A percentile compares a stretch with the other conserved stretches of the same genome.
phyloP scores from a whole-genome alignment of 2,113 vertebrate genomes.

The Psettodes erumei region DNA sequence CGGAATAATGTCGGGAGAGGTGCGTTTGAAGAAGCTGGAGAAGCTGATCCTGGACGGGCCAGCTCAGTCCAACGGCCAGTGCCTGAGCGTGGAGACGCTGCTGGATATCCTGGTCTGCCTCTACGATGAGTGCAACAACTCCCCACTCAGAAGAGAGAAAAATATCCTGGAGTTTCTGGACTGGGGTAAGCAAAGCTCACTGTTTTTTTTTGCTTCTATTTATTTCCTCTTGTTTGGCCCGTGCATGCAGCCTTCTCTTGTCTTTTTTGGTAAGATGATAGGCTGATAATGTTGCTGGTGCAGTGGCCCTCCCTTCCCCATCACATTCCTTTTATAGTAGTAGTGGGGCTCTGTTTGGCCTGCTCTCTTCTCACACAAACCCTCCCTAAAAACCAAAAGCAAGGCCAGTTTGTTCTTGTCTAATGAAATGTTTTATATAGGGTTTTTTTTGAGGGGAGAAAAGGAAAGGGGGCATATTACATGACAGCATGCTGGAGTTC shows the following conservation, averaged over 20 bases:
- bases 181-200: conserved; percentile 89
- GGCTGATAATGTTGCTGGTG: conserved; percentile 67
- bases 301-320: conserved; percentile 74
- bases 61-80: conserved; percentile 89
- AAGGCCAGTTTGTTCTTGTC: conserved; percentile 9
- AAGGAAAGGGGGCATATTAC: neutral
- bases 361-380: conserved; percentile 52
- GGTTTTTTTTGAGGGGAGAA: too few relatives aligned
- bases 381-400: conserved; percentile 41
- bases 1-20: conserved; percentile 94
- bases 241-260: conserved; percentile 34
- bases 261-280: conserved; percentile 65
- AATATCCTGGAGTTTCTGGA: conserved; percentile 96
- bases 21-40: conserved; percentile 98
- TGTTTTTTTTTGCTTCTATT: neutral
- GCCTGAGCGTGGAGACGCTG: conserved; percentile 95
- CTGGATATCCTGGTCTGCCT: conserved; percentile 98
- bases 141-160: conserved; percentile 95
- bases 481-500: neutral
- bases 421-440: conserved; percentile 35
- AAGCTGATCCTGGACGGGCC: conserved; percentile 96
- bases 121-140: conserved; percentile 98
- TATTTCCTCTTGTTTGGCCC: neutral
- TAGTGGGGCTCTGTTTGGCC: conserved; percentile 67
- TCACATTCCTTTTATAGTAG: conserved; percentile 81